Evolutionary conservation across 2,888 invertebrate species (phyloP).

Genomic region (Argyresthia albistria): DNA sequence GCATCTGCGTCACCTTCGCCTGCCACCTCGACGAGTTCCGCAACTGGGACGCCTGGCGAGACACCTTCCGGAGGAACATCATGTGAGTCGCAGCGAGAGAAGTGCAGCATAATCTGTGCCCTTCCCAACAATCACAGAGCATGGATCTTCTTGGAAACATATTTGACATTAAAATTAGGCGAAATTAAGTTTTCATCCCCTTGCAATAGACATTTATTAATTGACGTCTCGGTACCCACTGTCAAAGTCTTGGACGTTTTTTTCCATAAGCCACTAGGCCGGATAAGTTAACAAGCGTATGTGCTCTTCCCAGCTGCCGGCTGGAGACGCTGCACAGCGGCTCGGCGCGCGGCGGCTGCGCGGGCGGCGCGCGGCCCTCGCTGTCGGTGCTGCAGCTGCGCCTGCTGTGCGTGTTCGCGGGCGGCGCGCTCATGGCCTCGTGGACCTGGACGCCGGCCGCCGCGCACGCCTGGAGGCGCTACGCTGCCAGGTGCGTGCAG

Average conservation of each 20-base stretch:
- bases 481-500: constrained; percentile 81
- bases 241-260: too few species aligned
- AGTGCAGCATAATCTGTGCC: too few species aligned
- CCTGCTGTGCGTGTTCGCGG: constrained; percentile 82
- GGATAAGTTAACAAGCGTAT: too few species aligned
- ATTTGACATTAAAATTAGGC: too few species aligned
- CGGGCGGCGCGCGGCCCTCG: constrained; percentile 81
- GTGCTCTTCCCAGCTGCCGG: constrained; percentile 55
- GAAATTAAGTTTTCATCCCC: too few species aligned
- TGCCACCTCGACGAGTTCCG: constrained; percentile 89
- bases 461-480: constrained; percentile 87
- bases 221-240: too few species aligned
- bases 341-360: constrained; percentile 59
- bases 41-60: constrained; percentile 81
- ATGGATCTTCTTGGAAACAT: too few species aligned
- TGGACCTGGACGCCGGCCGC: constrained; percentile 96
- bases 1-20: constrained; percentile 84
- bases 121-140: too few species aligned
- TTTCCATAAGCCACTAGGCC: too few species aligned
- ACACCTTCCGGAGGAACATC: constrained; percentile 80
- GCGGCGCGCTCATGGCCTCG: constrained; percentile 90
- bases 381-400: constrained; percentile 87
- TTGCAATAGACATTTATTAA: too few species aligned
- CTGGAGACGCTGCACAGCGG: constrained; percentile 33
- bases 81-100: neutral